These are phyloP conservation scores for Criorhina ranunculi DNA, from an alignment of 2,888 invertebrate genomes.

Conservation along the genomic window DNA sequence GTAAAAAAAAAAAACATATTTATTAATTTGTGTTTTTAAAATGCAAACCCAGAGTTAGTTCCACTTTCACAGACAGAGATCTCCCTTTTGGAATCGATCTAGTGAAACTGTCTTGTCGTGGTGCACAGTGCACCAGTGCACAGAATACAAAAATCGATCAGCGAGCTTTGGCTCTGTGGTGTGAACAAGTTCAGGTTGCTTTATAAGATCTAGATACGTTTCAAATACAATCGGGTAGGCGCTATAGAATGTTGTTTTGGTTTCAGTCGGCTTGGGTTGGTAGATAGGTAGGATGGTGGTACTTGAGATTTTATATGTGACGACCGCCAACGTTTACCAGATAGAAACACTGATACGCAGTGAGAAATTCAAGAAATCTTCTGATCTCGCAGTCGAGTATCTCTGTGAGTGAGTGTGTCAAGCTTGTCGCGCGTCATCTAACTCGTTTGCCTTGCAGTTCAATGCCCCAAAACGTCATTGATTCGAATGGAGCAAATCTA, in stretches of 20 bases:
- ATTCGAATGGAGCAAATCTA: conserved; percentile 33
- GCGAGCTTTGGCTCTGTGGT: conserved; percentile 7
- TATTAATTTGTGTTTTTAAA: conserved; percentile 29
- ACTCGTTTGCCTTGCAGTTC: conserved; percentile 84
- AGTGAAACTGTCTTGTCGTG: conserved; percentile 6
- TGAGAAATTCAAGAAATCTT: conserved; percentile 41
- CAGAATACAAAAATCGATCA: conserved; percentile 51
- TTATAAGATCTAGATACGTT: conserved; percentile 40
- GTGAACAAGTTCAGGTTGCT: conserved; percentile 32
- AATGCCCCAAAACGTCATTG: conserved; percentile 79
- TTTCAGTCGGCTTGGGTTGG: conserved; percentile 40
- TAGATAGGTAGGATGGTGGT: conserved; percentile 56
- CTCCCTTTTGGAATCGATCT: conserved; percentile 38
- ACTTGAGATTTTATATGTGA: conserved; percentile 41
- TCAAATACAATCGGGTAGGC: conserved; percentile 59
- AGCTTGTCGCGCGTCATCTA: conserved; percentile 42
- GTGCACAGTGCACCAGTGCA: background rate
- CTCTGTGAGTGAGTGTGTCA: conserved; percentile 49
- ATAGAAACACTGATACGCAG: conserved; percentile 41
- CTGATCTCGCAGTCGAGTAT: conserved; percentile 49
- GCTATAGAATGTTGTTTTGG: conserved; percentile 71
- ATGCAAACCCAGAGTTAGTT: background rate
- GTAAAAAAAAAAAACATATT: conserved; percentile 25
- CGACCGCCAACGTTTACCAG: conserved; percentile 62
- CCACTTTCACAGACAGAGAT: conserved; percentile 25